Base-by-base conservation (phyloP, 2,888 invertebrate species). In the Volucella bombylans region DNA sequence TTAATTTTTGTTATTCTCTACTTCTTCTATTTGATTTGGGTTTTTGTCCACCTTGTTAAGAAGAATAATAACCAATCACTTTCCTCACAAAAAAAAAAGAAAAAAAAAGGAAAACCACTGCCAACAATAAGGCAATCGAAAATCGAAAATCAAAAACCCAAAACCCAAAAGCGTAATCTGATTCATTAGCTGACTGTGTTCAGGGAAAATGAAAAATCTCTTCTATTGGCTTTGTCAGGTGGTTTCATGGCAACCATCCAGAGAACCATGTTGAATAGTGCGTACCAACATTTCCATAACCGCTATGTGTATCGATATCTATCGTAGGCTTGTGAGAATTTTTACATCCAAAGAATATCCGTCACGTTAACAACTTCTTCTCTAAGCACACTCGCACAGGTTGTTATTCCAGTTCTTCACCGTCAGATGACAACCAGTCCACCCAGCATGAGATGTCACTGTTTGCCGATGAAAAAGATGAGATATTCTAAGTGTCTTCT, bases 401-500 rank as follows among this genome's bases (percentile, higher is more conserved):
- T 73, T 72, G 68, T 47, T 69, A 39, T 65, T 61, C 82, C 64
- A 73, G 78, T 78, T 69, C 55, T 1, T 31, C 31, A 31, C 12
- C 47, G 12, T 23, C 39, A 14, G 54, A 57, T 57, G 23, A 23
- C 31, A 80, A 80, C 80, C 80, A 50, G 74, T 74, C 62, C 8
- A 55, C 10, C 39, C 45, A 31, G 43, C 62, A 49, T 49, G 55
- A 8, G 38, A 54, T 61, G 14, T 45, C 49, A 12, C 23, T n/a
- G 18, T 31, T 31, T 31, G 6, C 6, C 31, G 31, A 31, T 31
- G n/a, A 15, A 57, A 72, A 61, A 71, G 23, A 71, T 76, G 69
- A 71, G 14, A 14, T 62, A 62, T 71, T 52, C 71, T 62, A 74
- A 74, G 71, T 72, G 57, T 67, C 83, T 85, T 76, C 83, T 85